These are phyloP conservation scores for Urocitellus parryii DNA, from an alignment of 2,113 vertebrate genomes.

Conservation along the genomic window DNA sequence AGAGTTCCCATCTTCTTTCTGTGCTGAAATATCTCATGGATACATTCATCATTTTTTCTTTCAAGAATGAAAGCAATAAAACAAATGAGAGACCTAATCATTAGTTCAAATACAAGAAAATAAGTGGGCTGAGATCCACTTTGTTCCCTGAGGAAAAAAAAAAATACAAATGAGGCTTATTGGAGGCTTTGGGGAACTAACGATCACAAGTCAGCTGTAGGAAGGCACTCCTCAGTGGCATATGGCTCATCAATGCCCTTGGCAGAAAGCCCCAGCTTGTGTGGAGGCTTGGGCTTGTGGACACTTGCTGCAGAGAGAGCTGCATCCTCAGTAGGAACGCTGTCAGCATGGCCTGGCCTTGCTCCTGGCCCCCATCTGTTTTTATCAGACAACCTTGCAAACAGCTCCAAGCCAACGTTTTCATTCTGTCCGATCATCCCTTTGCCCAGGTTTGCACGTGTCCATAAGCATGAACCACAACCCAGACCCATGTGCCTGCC, in stretches of 20 bases:
- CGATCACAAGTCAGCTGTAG: neutral
- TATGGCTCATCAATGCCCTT: neutral
- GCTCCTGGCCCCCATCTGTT: neutral
- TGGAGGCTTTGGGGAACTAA: slow-evolving; percentile 17
- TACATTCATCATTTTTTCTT: slow-evolving; percentile 72
- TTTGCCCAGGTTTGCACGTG: neutral
- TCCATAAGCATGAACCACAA: neutral
- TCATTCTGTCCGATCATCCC: too few relatives aligned
- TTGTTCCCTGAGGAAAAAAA: slow-evolving; percentile 48
- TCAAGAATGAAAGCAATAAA: slow-evolving; percentile 75
- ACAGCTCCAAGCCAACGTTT: neutral
- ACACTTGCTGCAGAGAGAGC: neutral
- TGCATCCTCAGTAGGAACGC: too few relatives aligned
- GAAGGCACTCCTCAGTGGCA: neutral
- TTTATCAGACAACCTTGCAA: neutral
- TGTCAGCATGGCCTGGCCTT: neutral
- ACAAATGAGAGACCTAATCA: slow-evolving; percentile 65
- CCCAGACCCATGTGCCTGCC: too few relatives aligned
- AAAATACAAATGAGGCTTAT: slow-evolving; percentile 27
- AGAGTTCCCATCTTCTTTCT: neutral
- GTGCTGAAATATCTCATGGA: neutral
- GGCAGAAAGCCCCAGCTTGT: neutral
- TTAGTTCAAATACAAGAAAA: slow-evolving; percentile 28
- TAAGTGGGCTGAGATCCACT: slow-evolving; percentile 58
- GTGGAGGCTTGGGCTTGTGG: neutral